Evolutionary conservation across 2,113 vertebrate species (phyloP), one percentile per base, ranked within the genome.

Genomic region (Glaucomys volans): DNA sequence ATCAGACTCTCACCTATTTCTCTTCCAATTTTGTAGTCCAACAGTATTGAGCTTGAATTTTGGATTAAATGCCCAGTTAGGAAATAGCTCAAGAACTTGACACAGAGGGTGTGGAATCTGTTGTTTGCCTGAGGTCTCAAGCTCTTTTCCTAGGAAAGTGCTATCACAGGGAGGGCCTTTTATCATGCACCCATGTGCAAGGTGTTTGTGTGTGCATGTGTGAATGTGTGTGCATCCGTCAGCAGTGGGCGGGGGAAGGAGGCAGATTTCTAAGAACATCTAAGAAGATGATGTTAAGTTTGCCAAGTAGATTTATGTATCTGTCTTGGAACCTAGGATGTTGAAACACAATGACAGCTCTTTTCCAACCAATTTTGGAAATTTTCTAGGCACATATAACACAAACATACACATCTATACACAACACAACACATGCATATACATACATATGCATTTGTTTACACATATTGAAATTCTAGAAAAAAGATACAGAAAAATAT

Each of bases 201-300:
- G 30, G 44, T 42, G 7, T 66, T 30, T 90, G 42, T 42, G 22
- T 87, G 37, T 37, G 14, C 17, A 16, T 8, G 16, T 62, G 59
- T 26, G 59, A 9, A 22, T 32, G 54, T 24, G 37, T 47, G 22
- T 87, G 71, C 30, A 2, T 44, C 35, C 37, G 44, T 91, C 97
- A 94, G 94, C 50, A 54, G 71, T 62, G 24, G 59, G 24, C 9
- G 4, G 59, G 24, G 22, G 59, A 62, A 22, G 90, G 97, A 97
- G 98, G 97, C 95, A 98, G 96, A 97, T 98, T 98, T 98, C 96
- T 97, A 98, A 98, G 98, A 98, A 96, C 96, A 97, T 97, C 97
- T 98, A 96, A 90, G 94, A 97, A 82, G 95, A 62, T 96, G 91
- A 91, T 97, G 97, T 87, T 95, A 94, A 94, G 75, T 93, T 98